Conservation (phyloP, 2,888 invertebrate species). For the Calliscelio sp. region DNA sequence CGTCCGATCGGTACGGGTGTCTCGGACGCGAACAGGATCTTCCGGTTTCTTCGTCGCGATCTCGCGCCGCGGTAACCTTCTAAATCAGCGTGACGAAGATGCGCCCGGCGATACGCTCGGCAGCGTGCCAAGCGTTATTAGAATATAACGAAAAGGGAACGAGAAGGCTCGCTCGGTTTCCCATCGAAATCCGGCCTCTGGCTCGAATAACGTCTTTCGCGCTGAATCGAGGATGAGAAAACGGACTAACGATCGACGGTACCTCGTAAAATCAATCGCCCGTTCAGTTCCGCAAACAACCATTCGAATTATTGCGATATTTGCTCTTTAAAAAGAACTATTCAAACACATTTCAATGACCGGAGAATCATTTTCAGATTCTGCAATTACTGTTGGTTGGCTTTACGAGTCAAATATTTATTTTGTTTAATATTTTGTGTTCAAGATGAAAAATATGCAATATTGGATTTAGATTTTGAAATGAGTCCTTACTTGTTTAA, state of each 20-base stretch:
- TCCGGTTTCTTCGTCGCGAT: slow-evolving; percentile 54
- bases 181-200: slow-evolving; percentile 51
- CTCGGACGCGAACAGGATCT: slow-evolving; percentile 56
- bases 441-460: too few species aligned
- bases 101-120: slow-evolving; percentile 64
- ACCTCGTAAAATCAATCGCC: slow-evolving; percentile 51
- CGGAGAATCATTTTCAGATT: neutral
- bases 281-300: slow-evolving; percentile 26
- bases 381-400: slow-evolving; percentile 5
- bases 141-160: slow-evolving; percentile 78
- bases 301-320: slow-evolving; percentile 42
- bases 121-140: slow-evolving; percentile 84
- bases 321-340: slow-evolving; percentile 23
- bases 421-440: neutral
- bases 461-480: too few species aligned
- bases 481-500: too few species aligned
- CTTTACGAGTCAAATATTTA: slow-evolving; percentile 1
- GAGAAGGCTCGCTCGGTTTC: slow-evolving; percentile 16
- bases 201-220: slow-evolving; percentile 44
- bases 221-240: slow-evolving; percentile 49
- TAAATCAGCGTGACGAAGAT: slow-evolving; percentile 70
- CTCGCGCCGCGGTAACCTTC: slow-evolving; percentile 51
- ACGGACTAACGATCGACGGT: slow-evolving; percentile 40
- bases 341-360: slow-evolving; percentile 1
- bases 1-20: too few species aligned